phyloP scores from a whole-genome alignment of 2,797 vertebrate species.

The Protonibea diacanthus region DNA sequence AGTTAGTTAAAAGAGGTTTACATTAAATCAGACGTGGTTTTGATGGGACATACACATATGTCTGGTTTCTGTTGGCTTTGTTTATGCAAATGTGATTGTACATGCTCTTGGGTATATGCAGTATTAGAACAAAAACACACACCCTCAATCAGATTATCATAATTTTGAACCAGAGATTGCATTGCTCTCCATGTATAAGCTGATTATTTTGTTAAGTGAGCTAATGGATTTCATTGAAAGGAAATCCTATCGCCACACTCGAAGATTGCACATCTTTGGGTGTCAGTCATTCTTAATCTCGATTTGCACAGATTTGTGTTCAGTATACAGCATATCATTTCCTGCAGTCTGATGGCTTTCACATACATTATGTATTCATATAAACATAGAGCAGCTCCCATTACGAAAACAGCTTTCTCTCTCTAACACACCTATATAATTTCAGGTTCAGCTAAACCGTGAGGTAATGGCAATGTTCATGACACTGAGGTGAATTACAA shows the following conservation, averaged over 20 bases:
- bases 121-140: neutral
- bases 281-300: constrained; percentile 50
- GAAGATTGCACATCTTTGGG: constrained; percentile 27
- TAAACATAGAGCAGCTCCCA: constrained; percentile 13
- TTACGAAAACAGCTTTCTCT: constrained; percentile 14
- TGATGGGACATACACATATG: neutral
- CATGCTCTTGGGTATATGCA: neutral
- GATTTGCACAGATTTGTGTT: constrained; percentile 35
- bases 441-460: constrained; percentile 3
- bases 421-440: neutral
- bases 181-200: constrained; percentile 25
- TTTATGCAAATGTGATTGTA: neutral
- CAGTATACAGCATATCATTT: neutral
- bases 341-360: constrained; percentile 19
- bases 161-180: constrained; percentile 13
- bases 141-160: constrained; percentile 7
- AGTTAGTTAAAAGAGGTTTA: neutral
- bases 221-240: constrained; percentile 55
- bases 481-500: constrained; percentile 26
- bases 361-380: constrained; percentile 23
- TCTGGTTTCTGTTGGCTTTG: neutral
- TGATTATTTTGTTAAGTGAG: constrained; percentile 47
- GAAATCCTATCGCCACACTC: constrained; percentile 44
- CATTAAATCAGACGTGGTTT: neutral
- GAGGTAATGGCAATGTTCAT: constrained; percentile 13